Evolutionary conservation across 1,140 invertebrate genomes (phyloP), one percentile per base, ranked within the genome.

Genomic region (Gryllus bimaculatus): DNA sequence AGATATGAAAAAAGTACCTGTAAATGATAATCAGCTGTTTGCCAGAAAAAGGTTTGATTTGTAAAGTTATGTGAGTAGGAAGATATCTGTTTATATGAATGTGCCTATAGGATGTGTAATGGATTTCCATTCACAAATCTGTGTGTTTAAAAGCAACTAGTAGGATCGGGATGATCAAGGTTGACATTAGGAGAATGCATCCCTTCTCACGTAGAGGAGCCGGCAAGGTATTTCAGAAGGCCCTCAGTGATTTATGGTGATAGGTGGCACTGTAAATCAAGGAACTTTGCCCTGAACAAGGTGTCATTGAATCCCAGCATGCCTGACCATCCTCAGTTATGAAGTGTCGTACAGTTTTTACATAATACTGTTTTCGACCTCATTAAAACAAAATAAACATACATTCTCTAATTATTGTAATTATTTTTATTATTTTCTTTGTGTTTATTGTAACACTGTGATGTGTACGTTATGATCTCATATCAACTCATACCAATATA

Each of bases 391-490:
- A 39, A 39, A 39, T 39, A 39, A 39, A 39, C 1, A 39, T 39
- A 39, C 26, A 39, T 13, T 66, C 18, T 66, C 18, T 66, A 66
- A 66, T 66, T 66, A 66, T 66, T 66, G 26, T 39, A 39, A 39
- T 66, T 66, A 66, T 66, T 66, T 13, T 66, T 66, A 66, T 66
- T 66, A 66, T 66, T 66, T 66, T 66, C 54, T 66, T 66, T 66
- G 10, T 66, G 54, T 66, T 39, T 39, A 39, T 39, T 66, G 18
- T 66, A 66, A 66, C 54, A 66, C 54, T 66, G 54, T 66, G 54
- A 66, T 66, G 54, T 66, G 18, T 66, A 66, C 18, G 54, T 66
- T 10, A 66, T 66, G 54, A 66, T 66, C 54, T 66, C 54, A 66
- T 66, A 66, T 10, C 54, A 13, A 66, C 54, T 66, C 54, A 66